Evolutionary conservation across 2,113 vertebrate species (phyloP).

Genomic region (Caloenas nicobarica): DNA sequence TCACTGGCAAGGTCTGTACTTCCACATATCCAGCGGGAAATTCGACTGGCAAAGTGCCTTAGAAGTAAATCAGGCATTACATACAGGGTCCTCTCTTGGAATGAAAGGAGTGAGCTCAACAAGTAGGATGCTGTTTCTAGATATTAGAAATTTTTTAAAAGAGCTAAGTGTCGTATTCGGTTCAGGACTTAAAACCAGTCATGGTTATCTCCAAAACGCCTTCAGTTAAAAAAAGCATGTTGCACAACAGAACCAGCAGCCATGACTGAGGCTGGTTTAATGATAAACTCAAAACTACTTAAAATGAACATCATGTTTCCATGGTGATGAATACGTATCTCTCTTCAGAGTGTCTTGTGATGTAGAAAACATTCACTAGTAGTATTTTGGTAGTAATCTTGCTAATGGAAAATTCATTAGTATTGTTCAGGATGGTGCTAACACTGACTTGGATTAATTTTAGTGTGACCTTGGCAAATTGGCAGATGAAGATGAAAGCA

Average conservation of each 20-base stretch:
- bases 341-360: not conserved
- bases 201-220: not conserved
- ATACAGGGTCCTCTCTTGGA: not conserved
- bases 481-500: not conserved
- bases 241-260: not conserved
- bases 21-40: not conserved
- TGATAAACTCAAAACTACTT: constrained; percentile 53
- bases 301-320: constrained; percentile 52
- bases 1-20: not conserved
- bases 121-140: not conserved
- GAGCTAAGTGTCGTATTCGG: not conserved
- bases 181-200: not conserved
- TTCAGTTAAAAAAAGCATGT: not conserved
- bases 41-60: not conserved
- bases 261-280: not conserved
- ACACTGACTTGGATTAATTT: not conserved
- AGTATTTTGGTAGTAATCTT: constrained; percentile 7
- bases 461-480: not conserved
- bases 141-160: not conserved
- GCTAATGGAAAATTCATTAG: constrained; percentile 36
- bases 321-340: constrained; percentile 36
- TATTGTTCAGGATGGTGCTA: not conserved
- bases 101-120: not conserved
- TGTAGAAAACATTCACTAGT: not conserved
- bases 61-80: not conserved